Evolutionary conservation across 2,113 vertebrate genomes (phyloP).

Genomic region (Cebus imitator): DNA sequence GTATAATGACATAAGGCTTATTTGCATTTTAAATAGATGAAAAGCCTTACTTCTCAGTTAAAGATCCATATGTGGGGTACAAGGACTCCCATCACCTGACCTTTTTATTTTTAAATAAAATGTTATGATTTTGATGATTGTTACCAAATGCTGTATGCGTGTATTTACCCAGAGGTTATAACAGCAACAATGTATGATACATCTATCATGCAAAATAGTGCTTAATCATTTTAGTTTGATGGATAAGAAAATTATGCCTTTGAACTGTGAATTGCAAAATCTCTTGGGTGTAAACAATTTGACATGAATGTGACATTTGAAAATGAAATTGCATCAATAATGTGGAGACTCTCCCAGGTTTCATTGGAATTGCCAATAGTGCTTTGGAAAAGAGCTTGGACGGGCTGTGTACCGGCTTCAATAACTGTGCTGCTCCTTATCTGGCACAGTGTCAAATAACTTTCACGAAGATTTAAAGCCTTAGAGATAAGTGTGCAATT

Average conservation of each 20-base stretch:
- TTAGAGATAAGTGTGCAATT: slow-evolving; percentile 44
- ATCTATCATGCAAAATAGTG: not conserved
- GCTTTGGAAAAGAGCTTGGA: slow-evolving; percentile 4
- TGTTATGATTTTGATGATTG: not conserved
- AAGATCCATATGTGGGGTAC: not conserved
- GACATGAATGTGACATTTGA: slow-evolving; percentile 41
- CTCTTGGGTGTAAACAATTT: slow-evolving; percentile 56
- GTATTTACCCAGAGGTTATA: not conserved
- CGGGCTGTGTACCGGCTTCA: not conserved
- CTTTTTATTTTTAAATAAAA: slow-evolving; percentile 39
- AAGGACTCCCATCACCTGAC: not conserved
- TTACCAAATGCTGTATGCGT: not conserved
- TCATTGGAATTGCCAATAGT: not conserved
- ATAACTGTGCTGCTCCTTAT: slow-evolving; percentile 26
- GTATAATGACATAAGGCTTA: not conserved
- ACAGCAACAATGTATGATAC: not conserved
- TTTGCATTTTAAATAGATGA: not conserved
- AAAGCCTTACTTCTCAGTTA: not conserved
- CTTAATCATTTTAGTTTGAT: slow-evolving; percentile 45
- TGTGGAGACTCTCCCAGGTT: not conserved
- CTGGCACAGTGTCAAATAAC: slow-evolving; percentile 64
- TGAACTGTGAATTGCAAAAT: slow-evolving; percentile 43
- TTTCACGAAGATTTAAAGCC: slow-evolving; percentile 55
- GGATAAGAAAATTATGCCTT: slow-evolving; percentile 45
- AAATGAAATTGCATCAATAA: slow-evolving; percentile 34